Percentiles rank a stretch among this genome's conserved stretches.
These are phyloP conservation scores for Drosophila nasuta DNA, from an alignment of 1,140 invertebrate species.

Conservation along the genomic window DNA sequence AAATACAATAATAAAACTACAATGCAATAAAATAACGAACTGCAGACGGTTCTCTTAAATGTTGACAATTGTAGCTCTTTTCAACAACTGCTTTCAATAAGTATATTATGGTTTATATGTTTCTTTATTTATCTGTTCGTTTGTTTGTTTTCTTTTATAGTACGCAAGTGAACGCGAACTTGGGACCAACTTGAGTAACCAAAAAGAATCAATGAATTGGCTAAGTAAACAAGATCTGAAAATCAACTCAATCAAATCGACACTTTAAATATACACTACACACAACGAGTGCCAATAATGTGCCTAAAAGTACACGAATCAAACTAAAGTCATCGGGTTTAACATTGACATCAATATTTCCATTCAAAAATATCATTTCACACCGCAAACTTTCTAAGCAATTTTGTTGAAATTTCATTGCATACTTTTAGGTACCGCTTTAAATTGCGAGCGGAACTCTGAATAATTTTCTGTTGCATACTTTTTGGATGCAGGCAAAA, in stretches of 20 bases:
- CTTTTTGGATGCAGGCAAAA: not conserved
- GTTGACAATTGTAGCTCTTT: constrained; percentile 19
- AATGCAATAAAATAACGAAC: constrained; percentile 49
- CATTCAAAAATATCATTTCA: not conserved
- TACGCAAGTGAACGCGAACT: constrained; percentile 73
- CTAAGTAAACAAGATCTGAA: constrained; percentile 63
- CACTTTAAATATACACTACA: constrained; percentile 30
- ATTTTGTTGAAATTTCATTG: constrained; percentile 1
- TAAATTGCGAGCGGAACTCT: not conserved
- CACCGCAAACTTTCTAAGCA: not conserved
- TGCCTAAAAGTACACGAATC: constrained; percentile 35
- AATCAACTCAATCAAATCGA: constrained; percentile 12
- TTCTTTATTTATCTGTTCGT: constrained; percentile 57
- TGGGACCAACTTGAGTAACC: constrained; percentile 63
- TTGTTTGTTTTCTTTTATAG: constrained; percentile 65
- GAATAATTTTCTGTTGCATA: no score
- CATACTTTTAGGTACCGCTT: not conserved
- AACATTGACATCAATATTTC: not conserved
- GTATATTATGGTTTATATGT: constrained; percentile 42
- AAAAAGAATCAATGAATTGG: constrained; percentile 61
- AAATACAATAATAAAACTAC: not conserved
- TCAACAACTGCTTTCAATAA: constrained; percentile 34
- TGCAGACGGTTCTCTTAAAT: constrained; percentile 52
- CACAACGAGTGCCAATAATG: constrained; percentile 69
- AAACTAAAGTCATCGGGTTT: constrained; percentile 16